Base-by-base conservation (phyloP, 2,888 invertebrate species). In the Loripinus fragilis region DNA sequence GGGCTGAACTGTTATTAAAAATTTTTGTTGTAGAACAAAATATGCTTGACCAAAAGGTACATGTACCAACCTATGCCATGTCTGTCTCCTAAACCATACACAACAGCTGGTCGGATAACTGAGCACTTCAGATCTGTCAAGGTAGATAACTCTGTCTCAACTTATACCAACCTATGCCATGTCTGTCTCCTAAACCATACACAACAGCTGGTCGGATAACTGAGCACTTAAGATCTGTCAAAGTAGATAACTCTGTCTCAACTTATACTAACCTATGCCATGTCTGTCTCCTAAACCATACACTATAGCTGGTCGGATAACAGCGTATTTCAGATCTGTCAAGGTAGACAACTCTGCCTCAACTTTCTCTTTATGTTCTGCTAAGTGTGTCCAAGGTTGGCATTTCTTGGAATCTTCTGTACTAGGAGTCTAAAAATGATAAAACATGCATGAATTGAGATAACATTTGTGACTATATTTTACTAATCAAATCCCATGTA, bases 361-460 rank as follows among this genome's bases (percentile, higher is more conserved):
- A 30, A 97, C 97, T 93, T 96, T 96, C 67, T 95, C 94, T 94
- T 98, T 98, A 95, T 97, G 97, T 89, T 96, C 96, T 28, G 96
- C 97, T 83, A 97, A 95, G 78, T 95, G 95, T 0, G 97, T 97
- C 97, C 98, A 98, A 0, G 98, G 97, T 74, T 97, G 97, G 23
- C 95, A 92, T 8, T 95, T 94, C 68, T 96, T 96, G 76, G 96
- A 95, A 80, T 96, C 95, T 94, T 98, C 98, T 90, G 95, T 96
- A 80, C 96, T 95, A 0, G 96, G 95, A 66, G 93, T 93, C 95
- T 95, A 85, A 1, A 52, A 52, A 25, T 48, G 7, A 38, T 38
- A 8, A 38, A 8, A 38, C 38, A 38, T 38, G 38, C 12, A 38
- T n/a, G n/a, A n/a, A n/a, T n/a, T n/a, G n/a, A n/a, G n/a, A n/a